A percentile compares a stretch with the other conserved stretches of the same genome.
These are phyloP conservation scores for Taeniopygia guttata DNA, from an alignment of 2,797 vertebrate species.

Conservation along the genomic window DNA sequence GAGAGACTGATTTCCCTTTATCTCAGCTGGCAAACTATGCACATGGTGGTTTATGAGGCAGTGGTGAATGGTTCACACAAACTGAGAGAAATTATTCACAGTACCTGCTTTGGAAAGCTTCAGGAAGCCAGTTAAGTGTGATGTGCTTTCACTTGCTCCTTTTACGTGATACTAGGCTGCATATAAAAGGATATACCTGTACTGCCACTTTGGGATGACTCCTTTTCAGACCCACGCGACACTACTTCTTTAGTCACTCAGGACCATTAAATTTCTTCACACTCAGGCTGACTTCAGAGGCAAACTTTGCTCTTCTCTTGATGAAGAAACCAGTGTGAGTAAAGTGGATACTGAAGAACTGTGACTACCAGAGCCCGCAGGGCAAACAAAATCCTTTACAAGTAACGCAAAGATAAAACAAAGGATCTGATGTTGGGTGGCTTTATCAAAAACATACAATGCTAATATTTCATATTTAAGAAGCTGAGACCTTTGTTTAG, in stretches of 20 bases:
- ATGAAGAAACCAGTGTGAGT: not conserved
- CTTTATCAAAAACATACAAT: not conserved
- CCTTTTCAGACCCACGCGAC: not conserved
- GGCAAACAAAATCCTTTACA: not conserved
- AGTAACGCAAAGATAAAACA: not conserved
- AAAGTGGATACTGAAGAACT: not conserved
- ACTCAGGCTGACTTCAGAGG: not conserved
- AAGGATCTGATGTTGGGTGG: not conserved
- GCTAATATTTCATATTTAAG: not conserved
- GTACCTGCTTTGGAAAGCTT: not conserved
- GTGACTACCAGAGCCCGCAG: not conserved
- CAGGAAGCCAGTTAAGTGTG: not conserved
- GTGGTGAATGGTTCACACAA: not conserved
- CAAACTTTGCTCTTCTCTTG: not conserved
- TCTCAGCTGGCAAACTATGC: not conserved
- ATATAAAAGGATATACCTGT: not conserved
- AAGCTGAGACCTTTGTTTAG: not conserved
- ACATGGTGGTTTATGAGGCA: not conserved
- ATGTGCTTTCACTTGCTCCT: accelerated
- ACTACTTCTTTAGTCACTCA: not conserved
- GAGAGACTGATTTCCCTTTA: not conserved
- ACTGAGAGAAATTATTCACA: not conserved
- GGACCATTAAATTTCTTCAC: not conserved
- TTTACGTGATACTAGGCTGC: accelerated
- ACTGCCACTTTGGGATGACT: not conserved